Conservation (phyloP, 2,797 vertebrate genomes). For the Agapornis canus region DNA sequence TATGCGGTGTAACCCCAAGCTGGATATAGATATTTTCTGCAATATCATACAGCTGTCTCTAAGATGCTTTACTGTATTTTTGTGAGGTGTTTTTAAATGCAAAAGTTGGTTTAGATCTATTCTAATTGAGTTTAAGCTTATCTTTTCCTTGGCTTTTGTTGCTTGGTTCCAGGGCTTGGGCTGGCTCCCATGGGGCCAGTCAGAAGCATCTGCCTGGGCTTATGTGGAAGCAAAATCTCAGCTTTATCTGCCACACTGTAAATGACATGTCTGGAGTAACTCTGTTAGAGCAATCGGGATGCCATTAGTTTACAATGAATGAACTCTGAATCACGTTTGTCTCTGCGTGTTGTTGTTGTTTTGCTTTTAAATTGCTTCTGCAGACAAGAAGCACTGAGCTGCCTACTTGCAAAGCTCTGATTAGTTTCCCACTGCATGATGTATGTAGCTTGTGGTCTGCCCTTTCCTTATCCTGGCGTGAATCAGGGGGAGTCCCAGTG, state of each 20-base stretch:
- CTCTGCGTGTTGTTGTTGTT: not conserved
- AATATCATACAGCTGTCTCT: not conserved
- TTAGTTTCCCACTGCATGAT: not conserved
- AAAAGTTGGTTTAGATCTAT: not conserved
- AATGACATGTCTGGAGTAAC: not conserved
- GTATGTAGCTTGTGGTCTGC: not conserved
- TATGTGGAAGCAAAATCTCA: not conserved
- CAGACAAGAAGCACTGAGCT: not conserved
- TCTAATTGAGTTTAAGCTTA: not conserved
- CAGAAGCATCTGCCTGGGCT: not conserved
- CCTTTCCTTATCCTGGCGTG: accelerated
- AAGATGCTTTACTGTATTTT: not conserved
- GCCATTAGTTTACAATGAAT: not conserved
- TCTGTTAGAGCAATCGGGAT: not conserved
- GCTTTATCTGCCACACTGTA: not conserved
- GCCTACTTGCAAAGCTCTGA: not conserved
- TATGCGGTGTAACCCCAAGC: too few relatives aligned
- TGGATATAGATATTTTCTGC: not conserved
- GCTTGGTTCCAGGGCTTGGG: not conserved
- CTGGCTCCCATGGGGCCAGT: not conserved
- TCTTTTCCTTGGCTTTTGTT: not conserved
- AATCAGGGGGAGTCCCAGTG: not conserved
- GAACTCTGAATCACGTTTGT: not conserved
- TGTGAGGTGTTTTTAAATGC: not conserved
- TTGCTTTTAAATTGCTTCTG: not conserved